Conservation (phyloP, 2,797 vertebrate species). For the Myioborus melanocephalus region DNA sequence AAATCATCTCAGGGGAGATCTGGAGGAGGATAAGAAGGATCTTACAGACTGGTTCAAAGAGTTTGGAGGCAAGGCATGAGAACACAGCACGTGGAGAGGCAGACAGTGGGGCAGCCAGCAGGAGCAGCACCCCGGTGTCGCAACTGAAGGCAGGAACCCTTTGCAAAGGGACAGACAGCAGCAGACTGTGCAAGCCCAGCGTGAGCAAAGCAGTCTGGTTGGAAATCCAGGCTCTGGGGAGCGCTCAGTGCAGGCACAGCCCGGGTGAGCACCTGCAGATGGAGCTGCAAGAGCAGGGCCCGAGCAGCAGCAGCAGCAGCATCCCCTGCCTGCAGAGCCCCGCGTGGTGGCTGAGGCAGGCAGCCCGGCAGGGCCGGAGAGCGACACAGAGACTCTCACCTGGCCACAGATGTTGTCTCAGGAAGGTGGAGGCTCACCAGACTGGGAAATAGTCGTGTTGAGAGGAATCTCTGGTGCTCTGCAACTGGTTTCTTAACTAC, state of each 20-base stretch:
- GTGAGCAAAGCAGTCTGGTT: fast-evolving
- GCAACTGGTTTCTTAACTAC: background rate
- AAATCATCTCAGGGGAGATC: background rate
- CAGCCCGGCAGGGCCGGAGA: background rate
- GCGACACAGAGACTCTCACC: background rate
- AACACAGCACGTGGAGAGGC: background rate
- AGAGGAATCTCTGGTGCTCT: background rate
- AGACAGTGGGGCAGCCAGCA: background rate
- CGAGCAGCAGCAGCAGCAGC: background rate
- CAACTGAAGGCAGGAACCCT: background rate
- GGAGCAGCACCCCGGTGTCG: fast-evolving
- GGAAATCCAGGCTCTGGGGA: fast-evolving
- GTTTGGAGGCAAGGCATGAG: background rate
- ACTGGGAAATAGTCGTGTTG: background rate
- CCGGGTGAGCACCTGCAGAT: background rate
- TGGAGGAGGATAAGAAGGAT: background rate
- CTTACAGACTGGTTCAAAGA: background rate
- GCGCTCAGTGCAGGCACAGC: background rate
- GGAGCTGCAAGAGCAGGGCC: conserved; percentile 23
- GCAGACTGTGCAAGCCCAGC: background rate
- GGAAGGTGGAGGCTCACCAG: background rate
- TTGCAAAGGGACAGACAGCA: background rate
- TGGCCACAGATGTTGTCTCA: background rate
- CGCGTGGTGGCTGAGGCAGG: fast-evolving
- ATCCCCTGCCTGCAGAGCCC: background rate